Percentiles rank a stretch among this genome's conserved stretches.
phyloP scores from a whole-genome alignment of 2,888 invertebrate species.

The Sphaerophoria rueppellii region DNA sequence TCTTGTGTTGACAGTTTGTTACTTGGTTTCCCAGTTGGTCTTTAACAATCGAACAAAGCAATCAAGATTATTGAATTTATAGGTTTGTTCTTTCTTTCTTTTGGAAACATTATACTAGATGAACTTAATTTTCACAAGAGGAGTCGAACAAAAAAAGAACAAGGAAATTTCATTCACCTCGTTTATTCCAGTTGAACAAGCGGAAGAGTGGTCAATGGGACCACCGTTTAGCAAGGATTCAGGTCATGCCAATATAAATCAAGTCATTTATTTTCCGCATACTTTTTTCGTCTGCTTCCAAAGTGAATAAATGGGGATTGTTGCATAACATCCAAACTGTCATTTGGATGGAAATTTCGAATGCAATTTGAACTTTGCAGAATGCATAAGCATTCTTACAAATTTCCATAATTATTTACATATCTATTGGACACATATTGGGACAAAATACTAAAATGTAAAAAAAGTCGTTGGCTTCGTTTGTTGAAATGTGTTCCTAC shows the following conservation, averaged over 20 bases:
- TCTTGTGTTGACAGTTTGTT: not conserved
- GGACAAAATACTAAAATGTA: too few species aligned
- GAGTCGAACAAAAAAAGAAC: not conserved
- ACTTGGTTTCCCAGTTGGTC: too few species aligned
- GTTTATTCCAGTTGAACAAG: conserved; percentile 21
- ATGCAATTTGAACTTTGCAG: too few species aligned
- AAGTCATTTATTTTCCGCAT: not conserved
- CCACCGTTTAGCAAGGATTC: not conserved
- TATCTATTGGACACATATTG: too few species aligned
- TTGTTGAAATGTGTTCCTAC: too few species aligned
- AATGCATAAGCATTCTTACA: too few species aligned
- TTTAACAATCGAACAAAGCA: not conserved
- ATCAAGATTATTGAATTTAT: conserved; percentile 29
- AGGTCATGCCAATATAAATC: conserved; percentile 30
- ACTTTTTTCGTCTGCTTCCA: too few species aligned
- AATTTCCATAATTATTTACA: too few species aligned
- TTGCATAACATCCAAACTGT: too few species aligned
- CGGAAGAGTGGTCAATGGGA: not conserved
- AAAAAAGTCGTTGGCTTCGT: too few species aligned
- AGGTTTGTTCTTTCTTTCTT: conserved; percentile 2
- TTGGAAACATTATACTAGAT: conserved; percentile 5
- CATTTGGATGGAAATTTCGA: too few species aligned
- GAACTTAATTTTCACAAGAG: conserved; percentile 19
- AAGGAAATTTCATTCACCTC: conserved; percentile 18
- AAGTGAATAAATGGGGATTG: too few species aligned